phyloP scores from a whole-genome alignment of 2,888 invertebrate genomes.

The Cryptophagus acutangulus region DNA sequence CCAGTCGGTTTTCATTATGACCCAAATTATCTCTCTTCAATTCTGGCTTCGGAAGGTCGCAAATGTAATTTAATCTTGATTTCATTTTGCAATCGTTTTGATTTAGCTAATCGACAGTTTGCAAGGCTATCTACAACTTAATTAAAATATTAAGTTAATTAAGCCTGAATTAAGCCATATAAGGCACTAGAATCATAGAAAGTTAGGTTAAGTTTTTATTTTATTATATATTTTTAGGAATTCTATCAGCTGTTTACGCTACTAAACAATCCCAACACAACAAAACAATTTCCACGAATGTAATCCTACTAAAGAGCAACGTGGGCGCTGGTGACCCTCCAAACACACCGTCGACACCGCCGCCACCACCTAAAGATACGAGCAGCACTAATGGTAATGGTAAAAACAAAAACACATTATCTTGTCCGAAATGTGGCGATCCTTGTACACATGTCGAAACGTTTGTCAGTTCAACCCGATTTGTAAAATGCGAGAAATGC shows the following conservation, averaged over 20 bases:
- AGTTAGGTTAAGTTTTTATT: background rate
- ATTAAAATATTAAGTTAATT: too few species aligned
- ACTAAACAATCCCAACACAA: constrained; percentile 25
- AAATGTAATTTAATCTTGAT: too few species aligned
- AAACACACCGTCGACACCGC: constrained; percentile 22
- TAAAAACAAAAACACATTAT: constrained; percentile 71
- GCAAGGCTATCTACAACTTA: too few species aligned
- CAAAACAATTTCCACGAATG: constrained; percentile 36
- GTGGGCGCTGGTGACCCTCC: constrained; percentile 39
- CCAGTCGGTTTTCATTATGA: too few species aligned
- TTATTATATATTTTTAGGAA: constrained; percentile 28
- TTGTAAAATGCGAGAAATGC: constrained; percentile 97
- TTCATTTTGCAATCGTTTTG: background rate
- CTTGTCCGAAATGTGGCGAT: constrained; percentile 82
- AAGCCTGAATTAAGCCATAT: background rate
- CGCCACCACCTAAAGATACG: constrained; percentile 27
- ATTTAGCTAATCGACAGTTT: too few species aligned
- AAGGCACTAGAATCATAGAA: background rate
- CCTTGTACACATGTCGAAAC: constrained; percentile 97
- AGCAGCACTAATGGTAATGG: constrained; percentile 54
- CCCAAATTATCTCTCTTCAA: too few species aligned
- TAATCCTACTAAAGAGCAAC: constrained; percentile 39
- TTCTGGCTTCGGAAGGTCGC: too few species aligned
- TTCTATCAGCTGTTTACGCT: constrained; percentile 34
- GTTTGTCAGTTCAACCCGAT: constrained; percentile 93